phyloP scores from a whole-genome alignment of 2,888 invertebrate genomes.

The Phanerotoma sp. region DNA sequence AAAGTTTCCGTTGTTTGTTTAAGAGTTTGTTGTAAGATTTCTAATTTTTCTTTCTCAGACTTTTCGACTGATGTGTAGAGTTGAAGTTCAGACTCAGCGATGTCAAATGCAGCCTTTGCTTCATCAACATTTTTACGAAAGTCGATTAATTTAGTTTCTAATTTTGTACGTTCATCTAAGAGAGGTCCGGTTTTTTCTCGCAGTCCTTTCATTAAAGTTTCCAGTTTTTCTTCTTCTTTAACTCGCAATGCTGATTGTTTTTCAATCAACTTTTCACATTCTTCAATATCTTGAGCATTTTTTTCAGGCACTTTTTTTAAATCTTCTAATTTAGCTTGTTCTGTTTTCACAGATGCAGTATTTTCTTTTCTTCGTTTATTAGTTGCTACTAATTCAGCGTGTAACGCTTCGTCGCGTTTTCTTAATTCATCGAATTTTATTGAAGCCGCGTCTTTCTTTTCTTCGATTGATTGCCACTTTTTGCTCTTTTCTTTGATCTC shows the following conservation, averaged over 20 bases:
- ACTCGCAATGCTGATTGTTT: slow-evolving; percentile 60
- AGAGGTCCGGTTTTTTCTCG: slow-evolving; percentile 64
- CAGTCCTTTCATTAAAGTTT: slow-evolving; percentile 59
- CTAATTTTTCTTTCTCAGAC: slow-evolving; percentile 62
- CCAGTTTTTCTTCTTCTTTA: slow-evolving; percentile 59
- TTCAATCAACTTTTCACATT: slow-evolving; percentile 63
- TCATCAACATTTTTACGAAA: slow-evolving; percentile 71
- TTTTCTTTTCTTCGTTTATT: slow-evolving; percentile 77
- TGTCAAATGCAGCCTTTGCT: slow-evolving; percentile 64
- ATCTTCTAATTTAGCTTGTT: slow-evolving; percentile 69
- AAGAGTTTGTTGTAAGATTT: slow-evolving; percentile 64
- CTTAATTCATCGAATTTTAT: slow-evolving; percentile 58
- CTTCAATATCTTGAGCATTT: slow-evolving; percentile 69
- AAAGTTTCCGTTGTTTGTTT: slow-evolving; percentile 59
- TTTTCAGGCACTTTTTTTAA: slow-evolving; percentile 70
- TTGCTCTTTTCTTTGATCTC: slow-evolving; percentile 57
- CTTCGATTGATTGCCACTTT: slow-evolving; percentile 61
- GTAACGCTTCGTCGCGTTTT: slow-evolving; percentile 59
- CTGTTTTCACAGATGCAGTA: slow-evolving; percentile 65
- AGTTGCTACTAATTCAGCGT: slow-evolving; percentile 67
- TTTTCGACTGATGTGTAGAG: slow-evolving; percentile 69
- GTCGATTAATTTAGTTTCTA: slow-evolving; percentile 69
- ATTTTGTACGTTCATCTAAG: slow-evolving; percentile 70
- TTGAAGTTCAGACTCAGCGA: slow-evolving; percentile 79
- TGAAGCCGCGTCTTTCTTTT: slow-evolving; percentile 62